A percentile compares a stretch with the other conserved stretches of the same genome.
Conservation (phyloP, 2,113 vertebrate species). For the Cyprinodon brontotheroides region DNA sequence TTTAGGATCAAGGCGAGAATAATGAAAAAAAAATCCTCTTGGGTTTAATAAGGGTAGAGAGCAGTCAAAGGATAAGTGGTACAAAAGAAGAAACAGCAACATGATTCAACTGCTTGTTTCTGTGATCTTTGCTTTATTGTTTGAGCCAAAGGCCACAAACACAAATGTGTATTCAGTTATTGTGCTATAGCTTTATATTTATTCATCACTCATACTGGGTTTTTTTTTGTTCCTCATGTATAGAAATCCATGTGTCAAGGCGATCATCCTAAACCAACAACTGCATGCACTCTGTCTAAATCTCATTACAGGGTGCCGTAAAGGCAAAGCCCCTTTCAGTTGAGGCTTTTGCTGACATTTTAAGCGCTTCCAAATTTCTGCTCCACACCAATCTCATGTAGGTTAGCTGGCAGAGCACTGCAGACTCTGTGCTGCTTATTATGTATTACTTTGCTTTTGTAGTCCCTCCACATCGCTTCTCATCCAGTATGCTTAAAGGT, state of each 20-base stretch:
- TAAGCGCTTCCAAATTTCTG: conserved; percentile 30
- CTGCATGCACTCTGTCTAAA: conserved; percentile 12
- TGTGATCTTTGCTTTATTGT: conserved; percentile 14
- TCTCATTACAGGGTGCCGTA: conserved; percentile 30
- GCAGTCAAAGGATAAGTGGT: conserved; percentile 47
- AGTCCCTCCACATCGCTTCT: conserved; percentile 71
- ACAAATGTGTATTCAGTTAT: conserved; percentile 18
- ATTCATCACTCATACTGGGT: not conserved
- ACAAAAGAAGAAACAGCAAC: conserved; percentile 24
- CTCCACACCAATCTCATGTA: conserved; percentile 57
- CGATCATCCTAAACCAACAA: conserved; percentile 30
- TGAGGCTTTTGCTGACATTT: conserved; percentile 43
- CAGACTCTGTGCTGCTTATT: conserved; percentile 58
- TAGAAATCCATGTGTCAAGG: conserved; percentile 39
- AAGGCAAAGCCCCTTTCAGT: conserved; percentile 22
- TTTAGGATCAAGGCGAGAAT: conserved; percentile 23
- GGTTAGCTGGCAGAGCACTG: conserved; percentile 60
- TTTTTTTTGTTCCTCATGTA: conserved; percentile 36
- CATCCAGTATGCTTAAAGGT: conserved; percentile 76
- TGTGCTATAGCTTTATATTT: conserved; percentile 16
- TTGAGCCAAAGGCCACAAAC: conserved; percentile 22
- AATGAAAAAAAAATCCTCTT: conserved; percentile 18
- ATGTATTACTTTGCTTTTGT: conserved; percentile 74
- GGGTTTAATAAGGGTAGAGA: conserved; percentile 37
- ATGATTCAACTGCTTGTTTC: conserved; percentile 25